Evolutionary conservation across 1,140 invertebrate genomes (phyloP).

Genomic region (Medauroidea extradentata): DNA sequence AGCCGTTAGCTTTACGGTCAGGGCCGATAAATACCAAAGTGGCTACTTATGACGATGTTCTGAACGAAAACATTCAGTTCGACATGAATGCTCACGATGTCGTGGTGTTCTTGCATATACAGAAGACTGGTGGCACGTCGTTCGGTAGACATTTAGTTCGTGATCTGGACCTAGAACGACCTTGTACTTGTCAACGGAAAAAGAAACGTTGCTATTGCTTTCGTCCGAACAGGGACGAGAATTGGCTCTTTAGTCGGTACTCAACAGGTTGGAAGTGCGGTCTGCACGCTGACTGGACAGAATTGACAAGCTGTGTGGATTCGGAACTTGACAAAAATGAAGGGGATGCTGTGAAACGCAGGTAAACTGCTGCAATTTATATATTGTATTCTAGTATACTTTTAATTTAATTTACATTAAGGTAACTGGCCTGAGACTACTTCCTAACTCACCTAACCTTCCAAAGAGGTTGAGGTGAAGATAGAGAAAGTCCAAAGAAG

Average conservation of each 20-base stretch:
- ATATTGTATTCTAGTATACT: no score
- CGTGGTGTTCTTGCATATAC: conserved; percentile 97
- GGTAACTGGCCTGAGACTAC: no score
- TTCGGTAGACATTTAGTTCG: conserved; percentile 93
- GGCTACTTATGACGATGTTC: conserved; percentile 45
- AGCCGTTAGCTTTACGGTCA: conserved; percentile 47
- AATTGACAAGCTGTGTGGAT: conserved; percentile 86
- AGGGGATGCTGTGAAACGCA: conserved; percentile 67
- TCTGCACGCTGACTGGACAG: conserved; percentile 97
- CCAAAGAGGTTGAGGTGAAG: no score
- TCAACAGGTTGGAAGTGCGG: conserved; percentile 99
- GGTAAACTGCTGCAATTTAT: conserved; percentile 36
- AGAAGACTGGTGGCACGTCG: conserved; percentile 92
- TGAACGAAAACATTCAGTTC: conserved; percentile 81
- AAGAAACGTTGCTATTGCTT: conserved; percentile 90
- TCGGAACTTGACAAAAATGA: conserved; percentile 82
- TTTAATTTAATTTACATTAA: no score
- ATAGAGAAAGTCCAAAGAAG: no score
- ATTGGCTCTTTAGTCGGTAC: conserved; percentile 97
- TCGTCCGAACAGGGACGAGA: conserved; percentile 81
- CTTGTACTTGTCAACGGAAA: conserved; percentile 80
- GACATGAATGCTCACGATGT: conserved; percentile 91
- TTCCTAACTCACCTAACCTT: no score
- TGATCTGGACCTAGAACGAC: conserved; percentile 84
- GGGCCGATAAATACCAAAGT: conserved; percentile 34